These are phyloP conservation scores for Isurus oxyrinchus DNA, from an alignment of 2,113 vertebrate genomes.

Conservation along the genomic window DNA sequence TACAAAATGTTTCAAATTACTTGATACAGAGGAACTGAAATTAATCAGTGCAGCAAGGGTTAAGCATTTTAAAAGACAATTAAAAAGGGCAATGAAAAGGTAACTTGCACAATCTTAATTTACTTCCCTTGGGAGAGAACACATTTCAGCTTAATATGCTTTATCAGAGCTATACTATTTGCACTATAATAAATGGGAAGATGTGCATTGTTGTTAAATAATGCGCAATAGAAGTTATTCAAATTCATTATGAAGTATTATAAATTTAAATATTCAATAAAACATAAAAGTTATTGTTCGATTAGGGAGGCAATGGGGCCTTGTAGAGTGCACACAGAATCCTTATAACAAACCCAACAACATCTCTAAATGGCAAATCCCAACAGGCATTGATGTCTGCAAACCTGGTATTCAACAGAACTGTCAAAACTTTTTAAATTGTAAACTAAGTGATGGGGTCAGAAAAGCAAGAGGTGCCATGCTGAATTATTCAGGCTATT, in stretches of 20 bases:
- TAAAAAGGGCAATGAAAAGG: slow-evolving; percentile 44
- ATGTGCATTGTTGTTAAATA: slow-evolving; percentile 9
- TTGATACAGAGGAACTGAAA: slow-evolving; percentile 51
- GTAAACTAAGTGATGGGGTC: slow-evolving; percentile 5
- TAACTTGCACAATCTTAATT: slow-evolving; percentile 37
- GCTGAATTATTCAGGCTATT: slow-evolving; percentile 20
- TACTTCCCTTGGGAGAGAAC: slow-evolving; percentile 39
- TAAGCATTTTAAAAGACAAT: slow-evolving; percentile 44
- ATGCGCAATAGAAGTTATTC: slow-evolving; percentile 9
- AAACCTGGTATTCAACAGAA: not conserved
- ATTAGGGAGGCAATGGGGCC: not conserved
- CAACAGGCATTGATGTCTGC: not conserved
- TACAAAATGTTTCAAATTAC: slow-evolving; percentile 56
- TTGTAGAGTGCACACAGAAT: not conserved
- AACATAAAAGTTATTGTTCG: not conserved
- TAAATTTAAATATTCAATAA: slow-evolving; percentile 6
- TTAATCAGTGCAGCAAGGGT: slow-evolving; percentile 44
- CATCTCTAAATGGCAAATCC: slow-evolving; percentile 16
- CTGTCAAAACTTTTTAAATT: slow-evolving; percentile 8
- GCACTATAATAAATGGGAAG: slow-evolving; percentile 20
- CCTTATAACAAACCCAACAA: not conserved
- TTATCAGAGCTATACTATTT: slow-evolving; percentile 18
- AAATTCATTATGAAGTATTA: slow-evolving; percentile 5
- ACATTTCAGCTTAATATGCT: slow-evolving; percentile 37
- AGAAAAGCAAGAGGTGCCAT: not conserved